Evolutionary conservation across 92 coral and sea anemone genomes (phyloP).

Genomic region (Phenganax marumi): DNA sequence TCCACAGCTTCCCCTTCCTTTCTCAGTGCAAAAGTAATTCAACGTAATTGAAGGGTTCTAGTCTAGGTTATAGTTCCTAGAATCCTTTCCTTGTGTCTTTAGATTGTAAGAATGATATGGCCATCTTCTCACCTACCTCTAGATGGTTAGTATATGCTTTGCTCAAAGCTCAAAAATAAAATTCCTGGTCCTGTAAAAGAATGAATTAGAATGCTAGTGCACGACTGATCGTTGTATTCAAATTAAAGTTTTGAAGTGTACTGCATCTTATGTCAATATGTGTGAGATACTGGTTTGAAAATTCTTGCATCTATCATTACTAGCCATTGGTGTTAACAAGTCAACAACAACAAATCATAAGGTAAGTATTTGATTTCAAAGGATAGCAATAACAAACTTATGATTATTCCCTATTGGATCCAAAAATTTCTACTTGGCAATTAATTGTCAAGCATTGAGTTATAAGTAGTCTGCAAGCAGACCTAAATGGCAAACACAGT

Average conservation of each 20-base stretch:
- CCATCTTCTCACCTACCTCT: conserved; percentile 26
- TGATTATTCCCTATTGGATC: no score
- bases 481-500: no score
- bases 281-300: no score
- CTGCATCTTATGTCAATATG: neutral
- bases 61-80: neutral
- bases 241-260: neutral
- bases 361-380: conserved; percentile 4
- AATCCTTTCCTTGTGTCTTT: neutral
- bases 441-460: no score
- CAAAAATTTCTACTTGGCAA: no score
- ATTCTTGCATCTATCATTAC: no score
- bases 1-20: no score
- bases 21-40: no score
- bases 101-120: conserved; percentile 25
- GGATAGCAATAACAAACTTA: no score
- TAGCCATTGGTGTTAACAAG: conserved; percentile 27
- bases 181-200: neutral
- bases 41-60: no score
- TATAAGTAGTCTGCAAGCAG: no score
- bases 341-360: conserved; percentile 9
- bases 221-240: neutral
- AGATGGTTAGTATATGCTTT: conserved; percentile 8
- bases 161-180: neutral
- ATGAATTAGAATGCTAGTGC: neutral